Base-by-base conservation (phyloP, 2,888 invertebrate species). In the Dasysyrphus tricinctus region DNA sequence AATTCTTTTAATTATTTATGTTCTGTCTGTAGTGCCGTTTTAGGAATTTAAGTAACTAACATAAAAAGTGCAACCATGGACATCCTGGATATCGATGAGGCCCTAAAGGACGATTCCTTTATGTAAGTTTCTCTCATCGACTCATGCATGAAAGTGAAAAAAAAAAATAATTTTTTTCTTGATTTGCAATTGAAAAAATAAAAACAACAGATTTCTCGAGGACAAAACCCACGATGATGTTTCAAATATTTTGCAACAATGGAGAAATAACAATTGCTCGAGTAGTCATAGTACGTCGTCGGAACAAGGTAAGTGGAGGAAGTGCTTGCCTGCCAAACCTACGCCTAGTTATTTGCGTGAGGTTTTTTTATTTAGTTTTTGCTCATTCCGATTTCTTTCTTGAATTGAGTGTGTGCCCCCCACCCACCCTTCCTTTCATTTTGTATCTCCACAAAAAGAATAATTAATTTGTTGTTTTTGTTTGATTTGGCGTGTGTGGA, bases 61-160 rank as follows among this genome's bases (percentile, higher is more conserved):
- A 37, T 12, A 67, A 29, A 74, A 75, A 49, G 8, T 56, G 6
- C 44, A 54, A 78, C 63, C 84, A 92, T 92, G 92, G 92, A 92
- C 90, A 92, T 92, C 89, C 89, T 92, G 88, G 92, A 92, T 80
- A 92, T 92, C 85, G 92, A 92, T 89, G 92, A 92, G 88, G 92
- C 90, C 42, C 89, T 92, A 39, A 92, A 92, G 89, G 92, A 92
- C 91, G 92, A 92, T 91, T 92, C 92, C 89, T 92, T 92, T 90
- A 92, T 91, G 92, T 92, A 90, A 90, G 91, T 90, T 76, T 39
- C 9, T 11, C 29, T 37, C 6, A 16, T n/a, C 24, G 24, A 44
- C 34, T 67, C 19, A 37, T 49, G 32, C 19, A 19, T 49, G 16
- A 34, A 67, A 49, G 49, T 37, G 19, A 37, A 51, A 69, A 37